Conservation (phyloP, 2,888 invertebrate genomes). For the Hecatera dysodea region DNA sequence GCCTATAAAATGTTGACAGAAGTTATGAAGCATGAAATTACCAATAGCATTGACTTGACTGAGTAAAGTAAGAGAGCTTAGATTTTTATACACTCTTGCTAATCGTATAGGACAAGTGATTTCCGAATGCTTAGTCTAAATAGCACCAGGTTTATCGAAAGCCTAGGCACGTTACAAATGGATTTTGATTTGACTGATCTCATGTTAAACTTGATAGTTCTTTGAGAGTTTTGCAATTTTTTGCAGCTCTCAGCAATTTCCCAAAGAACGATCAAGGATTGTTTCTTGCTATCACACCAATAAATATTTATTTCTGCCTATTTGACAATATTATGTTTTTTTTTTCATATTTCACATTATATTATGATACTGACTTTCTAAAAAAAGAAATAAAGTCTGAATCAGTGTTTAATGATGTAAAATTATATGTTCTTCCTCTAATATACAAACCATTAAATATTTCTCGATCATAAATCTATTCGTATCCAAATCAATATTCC, state of each 20-base stretch:
- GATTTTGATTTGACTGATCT: constrained; percentile 36
- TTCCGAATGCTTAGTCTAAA: constrained; percentile 3
- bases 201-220: constrained; percentile 10
- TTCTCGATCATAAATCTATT: constrained; percentile 4
- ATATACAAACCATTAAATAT: not conserved
- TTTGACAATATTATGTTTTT: constrained; percentile 1
- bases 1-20: not conserved
- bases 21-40: not conserved
- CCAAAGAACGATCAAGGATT: too few species aligned
- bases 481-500: constrained; percentile 36
- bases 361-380: too few species aligned
- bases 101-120: not conserved
- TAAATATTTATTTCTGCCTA: constrained; percentile 12
- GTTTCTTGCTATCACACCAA: constrained; percentile 28
- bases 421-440: not conserved
- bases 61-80: not conserved
- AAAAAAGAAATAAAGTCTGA: too few species aligned
- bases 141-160: constrained; percentile 19
- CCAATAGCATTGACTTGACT: not conserved
- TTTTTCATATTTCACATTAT: constrained; percentile 16
- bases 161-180: constrained; percentile 18
- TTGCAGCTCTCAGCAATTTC: too few species aligned
- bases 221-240: constrained; percentile 28
- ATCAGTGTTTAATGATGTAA: not conserved
- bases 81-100: too few species aligned